Evolutionary conservation across 2,888 invertebrate genomes (phyloP).

Genomic region (Nomada lathburiana): DNA sequence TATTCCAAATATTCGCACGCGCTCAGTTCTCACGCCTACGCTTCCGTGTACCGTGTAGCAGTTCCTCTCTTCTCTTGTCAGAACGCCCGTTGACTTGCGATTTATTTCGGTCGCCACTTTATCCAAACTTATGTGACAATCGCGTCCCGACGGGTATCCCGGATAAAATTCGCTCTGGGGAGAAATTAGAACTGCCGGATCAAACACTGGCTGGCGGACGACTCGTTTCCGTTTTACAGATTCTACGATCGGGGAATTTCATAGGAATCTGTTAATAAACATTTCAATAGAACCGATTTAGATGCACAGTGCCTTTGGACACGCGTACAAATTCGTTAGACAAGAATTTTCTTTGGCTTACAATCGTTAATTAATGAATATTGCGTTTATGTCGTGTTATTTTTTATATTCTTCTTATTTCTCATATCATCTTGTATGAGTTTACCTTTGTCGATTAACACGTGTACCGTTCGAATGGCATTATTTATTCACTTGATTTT

Average conservation of each 20-base stretch:
- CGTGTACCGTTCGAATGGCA: too few relatives aligned
- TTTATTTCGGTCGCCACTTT: slow-evolving; percentile 50
- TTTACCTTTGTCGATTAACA: too few relatives aligned
- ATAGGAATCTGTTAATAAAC: not conserved
- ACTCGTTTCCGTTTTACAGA: not conserved
- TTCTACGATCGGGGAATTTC: not conserved
- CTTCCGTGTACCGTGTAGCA: not conserved
- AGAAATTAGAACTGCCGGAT: slow-evolving; percentile 31
- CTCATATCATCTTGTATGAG: too few relatives aligned
- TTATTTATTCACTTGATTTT: too few relatives aligned
- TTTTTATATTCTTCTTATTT: too few relatives aligned
- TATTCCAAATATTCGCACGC: slow-evolving; percentile 57
- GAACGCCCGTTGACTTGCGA: slow-evolving; percentile 11
- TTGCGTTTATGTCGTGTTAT: too few relatives aligned
- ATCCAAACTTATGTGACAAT: slow-evolving; percentile 48
- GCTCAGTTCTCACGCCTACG: slow-evolving; percentile 47
- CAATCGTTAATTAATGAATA: too few relatives aligned
- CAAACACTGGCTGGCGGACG: slow-evolving; percentile 5
- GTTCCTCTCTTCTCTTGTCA: slow-evolving; percentile 22
- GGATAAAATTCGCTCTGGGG: slow-evolving; percentile 8
- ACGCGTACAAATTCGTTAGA: too few relatives aligned
- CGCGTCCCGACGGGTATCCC: slow-evolving; percentile 17
- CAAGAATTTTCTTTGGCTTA: too few relatives aligned
- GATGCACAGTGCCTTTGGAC: too few relatives aligned
- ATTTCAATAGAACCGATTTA: not conserved